Conservation (phyloP, 2,113 vertebrate genomes). For the Chloropsis cyanopogon region DNA sequence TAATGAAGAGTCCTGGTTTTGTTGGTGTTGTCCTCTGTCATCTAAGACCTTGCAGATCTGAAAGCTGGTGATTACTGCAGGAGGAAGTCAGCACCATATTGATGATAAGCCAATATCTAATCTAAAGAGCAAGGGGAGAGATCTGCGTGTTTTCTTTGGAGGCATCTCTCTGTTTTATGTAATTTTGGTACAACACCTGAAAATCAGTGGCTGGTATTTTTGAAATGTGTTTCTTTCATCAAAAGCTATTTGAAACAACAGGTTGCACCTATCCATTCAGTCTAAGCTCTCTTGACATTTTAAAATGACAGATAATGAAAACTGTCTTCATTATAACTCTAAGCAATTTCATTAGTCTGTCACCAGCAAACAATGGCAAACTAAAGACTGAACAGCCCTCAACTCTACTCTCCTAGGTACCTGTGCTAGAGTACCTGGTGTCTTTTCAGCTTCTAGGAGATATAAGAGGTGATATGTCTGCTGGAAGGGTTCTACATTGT, state of each 20-base stretch:
- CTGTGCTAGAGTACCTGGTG: background rate
- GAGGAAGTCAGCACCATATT: background rate
- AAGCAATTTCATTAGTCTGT: constrained; percentile 55
- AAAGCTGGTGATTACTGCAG: background rate
- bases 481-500: background rate
- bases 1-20: background rate
- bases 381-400: constrained; percentile 36
- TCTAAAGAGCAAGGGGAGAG: background rate
- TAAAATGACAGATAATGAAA: constrained; percentile 64
- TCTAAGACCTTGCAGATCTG: background rate
- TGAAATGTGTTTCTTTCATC: constrained; percentile 48
- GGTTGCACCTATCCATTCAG: constrained; percentile 54
- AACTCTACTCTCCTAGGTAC: background rate
- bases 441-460: constrained; percentile 1
- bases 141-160: constrained; percentile 40
- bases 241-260: constrained; percentile 52
- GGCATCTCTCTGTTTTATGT: constrained; percentile 34
- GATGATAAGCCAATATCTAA: background rate
- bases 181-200: constrained; percentile 30
- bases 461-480: background rate
- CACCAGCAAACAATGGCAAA: constrained; percentile 60
- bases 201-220: constrained; percentile 37
- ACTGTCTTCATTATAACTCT: constrained; percentile 60
- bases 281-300: constrained; percentile 48
- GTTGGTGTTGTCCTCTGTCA: background rate